Conservation (phyloP, 2,797 vertebrate genomes). For the Orientallactaga sibirica region DNA sequence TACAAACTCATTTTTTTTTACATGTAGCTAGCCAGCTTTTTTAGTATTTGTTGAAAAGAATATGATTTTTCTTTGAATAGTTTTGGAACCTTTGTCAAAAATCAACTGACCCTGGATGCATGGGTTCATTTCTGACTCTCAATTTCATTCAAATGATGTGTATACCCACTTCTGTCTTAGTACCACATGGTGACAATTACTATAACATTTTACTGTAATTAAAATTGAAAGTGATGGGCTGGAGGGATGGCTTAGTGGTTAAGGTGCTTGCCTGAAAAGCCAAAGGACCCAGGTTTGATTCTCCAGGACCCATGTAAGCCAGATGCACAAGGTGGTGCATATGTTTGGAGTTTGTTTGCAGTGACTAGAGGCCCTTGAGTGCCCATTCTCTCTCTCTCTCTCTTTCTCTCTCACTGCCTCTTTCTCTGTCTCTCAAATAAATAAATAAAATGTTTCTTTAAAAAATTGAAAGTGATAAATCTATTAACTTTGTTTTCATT, state of each 20-base stretch:
- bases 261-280: too few species aligned
- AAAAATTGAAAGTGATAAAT: too few species aligned
- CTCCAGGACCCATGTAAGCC: too few species aligned
- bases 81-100: not conserved
- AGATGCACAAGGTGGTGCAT: too few species aligned
- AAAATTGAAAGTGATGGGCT: too few species aligned
- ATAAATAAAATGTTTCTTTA: too few species aligned
- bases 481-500: not conserved
- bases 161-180: not conserved
- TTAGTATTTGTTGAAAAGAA: not conserved
- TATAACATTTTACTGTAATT: not conserved
- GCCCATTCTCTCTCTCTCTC: not conserved
- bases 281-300: too few species aligned
- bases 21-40: not conserved
- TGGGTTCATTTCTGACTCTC: not conserved
- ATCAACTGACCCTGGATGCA: not conserved
- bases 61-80: not conserved
- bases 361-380: too few species aligned
- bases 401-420: not conserved
- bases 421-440: too few species aligned
- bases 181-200: not conserved
- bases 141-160: not conserved
- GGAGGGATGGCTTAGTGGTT: too few species aligned
- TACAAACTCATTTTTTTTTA: not conserved
- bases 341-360: too few species aligned